Base-by-base conservation (phyloP, 1,140 invertebrate species). In the Procambarus virginalis region DNA sequence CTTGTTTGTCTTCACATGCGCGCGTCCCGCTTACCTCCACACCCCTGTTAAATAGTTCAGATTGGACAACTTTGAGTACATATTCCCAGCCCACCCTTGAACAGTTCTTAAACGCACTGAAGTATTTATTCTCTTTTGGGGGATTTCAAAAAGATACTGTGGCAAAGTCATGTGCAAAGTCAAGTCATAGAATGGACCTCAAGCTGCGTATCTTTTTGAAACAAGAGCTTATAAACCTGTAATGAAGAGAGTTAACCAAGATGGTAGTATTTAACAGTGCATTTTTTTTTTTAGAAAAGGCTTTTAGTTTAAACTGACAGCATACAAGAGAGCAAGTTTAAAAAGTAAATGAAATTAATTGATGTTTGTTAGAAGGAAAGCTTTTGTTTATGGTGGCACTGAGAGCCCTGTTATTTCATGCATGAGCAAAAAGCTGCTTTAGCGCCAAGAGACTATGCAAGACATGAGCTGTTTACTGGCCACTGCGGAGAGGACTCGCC, bases 391-490 rank as follows among this genome's bases (percentile, higher is more conserved):
- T 78, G 78, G 64, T 82, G 79, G 78, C 78, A 81, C 64, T 88
- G 60, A 88, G 68, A 88, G 79, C 64, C 79, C 64, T 88, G 78
- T 48, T 81, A 82, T 68, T 49, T 70, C 86, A 88, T 88, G 86
- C 86, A 88, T 88, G 79, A 75, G 86, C 79, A 88, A 81, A 78
- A 88, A 88, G 86, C 86, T 85, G 68, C 86, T 68, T 81, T 70
- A 88, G 86, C 78, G 73, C 78, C 84, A 77, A 82, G 22, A 82
- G 68, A 49, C 48, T 81, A 87, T 81, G 79, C 79, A 81, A 81
- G 46, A 88, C 78, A 88, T 75, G 78, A 88, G 86, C 86, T 88
- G 86, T 82, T 88, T 49, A 73, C 48, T 58, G 64, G 79, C 58
- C 79, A 73, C 86, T 88, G 78, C 20, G 79, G 86, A 88, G 86